Evolutionary conservation across 2,113 vertebrate genomes (phyloP), one percentile per base, ranked within the genome.

Genomic region (Gasterosteus nipponicus): DNA sequence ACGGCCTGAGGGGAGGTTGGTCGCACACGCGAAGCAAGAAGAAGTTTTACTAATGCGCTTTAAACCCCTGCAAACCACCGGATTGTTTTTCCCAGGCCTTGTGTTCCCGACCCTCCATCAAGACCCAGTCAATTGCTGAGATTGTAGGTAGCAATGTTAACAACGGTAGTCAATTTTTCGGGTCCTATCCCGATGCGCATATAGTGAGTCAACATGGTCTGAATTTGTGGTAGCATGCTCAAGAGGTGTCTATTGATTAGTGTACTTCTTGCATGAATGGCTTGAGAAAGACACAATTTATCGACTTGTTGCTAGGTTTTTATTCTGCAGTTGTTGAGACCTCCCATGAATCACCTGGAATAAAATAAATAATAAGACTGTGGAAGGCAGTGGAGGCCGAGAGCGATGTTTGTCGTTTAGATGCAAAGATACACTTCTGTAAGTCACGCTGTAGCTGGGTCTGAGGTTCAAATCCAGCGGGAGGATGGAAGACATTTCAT

Each of bases 191-290:
- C 81, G 65, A 60, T 76, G 83, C 22, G 12, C 78, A 67, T 72
- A 85, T 68, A 86, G 83, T 82, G 81, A 70, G 70, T 63, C 56
- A 77, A 91, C 90, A 90, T 29, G 79, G 66, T 60, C 68, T 76
- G 84, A 66, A 73, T 86, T 77, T 81, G 85, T 77, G 78, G 74
- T 53, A 86, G 87, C 90, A 89, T 90, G 89, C 75, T 88, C 86
- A 56, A 59, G 65, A 87, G 75, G 85, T 89, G 88, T 92, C 86
- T 93, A 94, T 94, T 94, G 93, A 93, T 94, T 91, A 72, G 81
- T 85, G 69, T 59, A 66, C 76, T 60, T 90, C 87, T 86, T 93
- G 92, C 92, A 90, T 93, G 91, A 91, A 89, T 80, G 93, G 53
- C 60, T 77, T 91, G 72, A 81, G 75, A 80, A 80, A 80, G 69